Evolutionary conservation across 2,113 vertebrate genomes (phyloP).

Genomic region (Tringa solitaria): DNA sequence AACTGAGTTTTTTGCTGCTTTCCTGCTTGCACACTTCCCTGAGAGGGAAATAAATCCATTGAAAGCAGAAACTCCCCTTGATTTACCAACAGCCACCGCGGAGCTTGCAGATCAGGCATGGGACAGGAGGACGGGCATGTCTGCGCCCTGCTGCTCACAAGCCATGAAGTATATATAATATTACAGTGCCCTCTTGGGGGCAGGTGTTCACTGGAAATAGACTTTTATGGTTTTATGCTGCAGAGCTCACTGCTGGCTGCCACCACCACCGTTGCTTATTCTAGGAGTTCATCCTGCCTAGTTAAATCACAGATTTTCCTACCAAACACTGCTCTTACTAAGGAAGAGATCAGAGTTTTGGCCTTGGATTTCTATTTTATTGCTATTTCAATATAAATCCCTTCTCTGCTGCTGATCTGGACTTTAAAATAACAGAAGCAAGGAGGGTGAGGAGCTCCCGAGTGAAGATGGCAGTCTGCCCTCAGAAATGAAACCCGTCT

Average conservation of each 20-base stretch:
- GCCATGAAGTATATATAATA: neutral
- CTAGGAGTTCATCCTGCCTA: neutral
- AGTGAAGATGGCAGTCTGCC: conserved; percentile 31
- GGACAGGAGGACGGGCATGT: neutral
- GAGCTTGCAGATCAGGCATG: neutral
- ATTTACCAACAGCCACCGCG: neutral
- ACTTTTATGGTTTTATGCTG: neutral
- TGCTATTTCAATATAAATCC: neutral
- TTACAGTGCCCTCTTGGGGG: conserved; percentile 48
- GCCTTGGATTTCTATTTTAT: neutral
- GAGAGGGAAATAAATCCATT: neutral
- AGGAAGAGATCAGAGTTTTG: neutral
- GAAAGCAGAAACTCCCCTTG: neutral
- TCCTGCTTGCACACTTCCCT: neutral
- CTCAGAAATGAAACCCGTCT: conserved; percentile 44
- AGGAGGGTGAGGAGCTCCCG: neutral
- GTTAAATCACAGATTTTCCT: neutral
- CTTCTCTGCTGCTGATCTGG: neutral
- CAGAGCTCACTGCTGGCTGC: neutral
- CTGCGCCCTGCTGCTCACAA: accelerated
- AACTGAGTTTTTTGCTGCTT: neutral
- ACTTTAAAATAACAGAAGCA: neutral
- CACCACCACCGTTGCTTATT: neutral
- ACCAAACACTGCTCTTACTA: neutral
- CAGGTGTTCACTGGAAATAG: conserved; percentile 24